Conservation (phyloP, 2,113 vertebrate genomes). For the Bolborhynchus lineola region DNA sequence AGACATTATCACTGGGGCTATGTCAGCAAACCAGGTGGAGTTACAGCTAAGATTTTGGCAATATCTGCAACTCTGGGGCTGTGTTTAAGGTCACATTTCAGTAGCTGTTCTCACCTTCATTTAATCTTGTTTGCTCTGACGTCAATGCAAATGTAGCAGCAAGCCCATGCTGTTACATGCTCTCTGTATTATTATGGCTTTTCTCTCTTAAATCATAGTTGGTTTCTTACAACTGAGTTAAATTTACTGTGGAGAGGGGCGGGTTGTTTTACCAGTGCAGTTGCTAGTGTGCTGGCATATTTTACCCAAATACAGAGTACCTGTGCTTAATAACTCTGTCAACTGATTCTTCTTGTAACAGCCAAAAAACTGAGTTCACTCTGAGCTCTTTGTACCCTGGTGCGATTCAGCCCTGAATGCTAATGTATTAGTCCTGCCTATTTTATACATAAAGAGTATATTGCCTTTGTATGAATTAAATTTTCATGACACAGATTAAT, state of each 20-base stretch:
- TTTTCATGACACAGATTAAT: constrained; percentile 58
- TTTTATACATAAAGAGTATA: constrained; percentile 58
- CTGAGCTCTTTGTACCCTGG: neutral
- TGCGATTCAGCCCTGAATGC: constrained; percentile 8
- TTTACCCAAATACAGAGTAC: neutral
- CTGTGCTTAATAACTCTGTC: constrained; percentile 21
- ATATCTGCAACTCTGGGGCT: constrained; percentile 23
- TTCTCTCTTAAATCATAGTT: constrained; percentile 16
- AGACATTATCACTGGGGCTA: neutral
- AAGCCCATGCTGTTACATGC: constrained; percentile 47
- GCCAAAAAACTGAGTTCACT: constrained; percentile 14
- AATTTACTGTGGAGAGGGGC: neutral
- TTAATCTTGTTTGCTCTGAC: constrained; percentile 70
- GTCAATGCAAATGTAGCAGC: constrained; percentile 64
- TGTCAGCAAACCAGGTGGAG: constrained; percentile 22
- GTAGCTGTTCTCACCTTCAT: constrained; percentile 50
- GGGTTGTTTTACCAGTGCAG: neutral
- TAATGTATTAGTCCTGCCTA: constrained; percentile 41
- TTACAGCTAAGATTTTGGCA: constrained; percentile 29
- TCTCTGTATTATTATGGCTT: constrained; percentile 1
- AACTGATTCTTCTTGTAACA: neutral
- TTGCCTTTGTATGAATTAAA: constrained; percentile 43
- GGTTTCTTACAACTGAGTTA: constrained; percentile 5
- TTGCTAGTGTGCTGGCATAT: neutral
- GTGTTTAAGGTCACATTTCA: constrained; percentile 63